These are phyloP conservation scores for Chironomus tentans DNA, from an alignment of 2,888 invertebrate species.

Conservation along the genomic window DNA sequence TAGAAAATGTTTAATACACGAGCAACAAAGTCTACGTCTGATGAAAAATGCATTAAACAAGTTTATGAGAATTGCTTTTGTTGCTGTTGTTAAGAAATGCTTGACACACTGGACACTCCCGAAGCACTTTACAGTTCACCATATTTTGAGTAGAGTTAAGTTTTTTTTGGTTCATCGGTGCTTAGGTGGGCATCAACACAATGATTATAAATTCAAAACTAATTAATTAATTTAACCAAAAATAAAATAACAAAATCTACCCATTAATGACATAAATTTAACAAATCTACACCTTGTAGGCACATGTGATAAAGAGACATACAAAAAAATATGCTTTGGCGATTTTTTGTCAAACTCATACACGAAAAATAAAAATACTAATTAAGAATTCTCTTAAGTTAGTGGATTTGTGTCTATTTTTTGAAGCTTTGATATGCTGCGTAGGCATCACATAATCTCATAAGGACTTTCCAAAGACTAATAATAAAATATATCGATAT, in stretches of 20 bases:
- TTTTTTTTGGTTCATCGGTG: too few species aligned
- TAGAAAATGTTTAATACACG: too few species aligned
- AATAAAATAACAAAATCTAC: not conserved
- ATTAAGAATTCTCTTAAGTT: not conserved
- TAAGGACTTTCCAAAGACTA: not conserved
- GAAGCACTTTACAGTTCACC: not conserved
- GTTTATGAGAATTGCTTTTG: not conserved
- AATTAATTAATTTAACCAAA: not conserved
- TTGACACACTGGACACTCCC: not conserved
- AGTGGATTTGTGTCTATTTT: not conserved
- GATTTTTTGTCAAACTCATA: not conserved
- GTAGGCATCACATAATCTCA: not conserved
- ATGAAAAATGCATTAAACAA: not conserved
- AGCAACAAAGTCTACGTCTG: too few species aligned
- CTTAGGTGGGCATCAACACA: not conserved
- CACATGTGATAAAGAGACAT: not conserved
- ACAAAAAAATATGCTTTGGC: not conserved
- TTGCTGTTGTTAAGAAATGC: not conserved
- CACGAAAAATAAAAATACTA: not conserved
- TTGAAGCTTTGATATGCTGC: not conserved
- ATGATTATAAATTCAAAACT: not conserved
- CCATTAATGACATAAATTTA: constrained; percentile 6
- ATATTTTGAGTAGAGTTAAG: too few species aligned
- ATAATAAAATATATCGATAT: not conserved
- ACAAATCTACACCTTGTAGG: constrained; percentile 2